Percentiles rank a stretch among this genome's conserved stretches.
These are phyloP conservation scores for Dasyurus viverrinus DNA, from an alignment of 2,113 vertebrate genomes.

Conservation along the genomic window DNA sequence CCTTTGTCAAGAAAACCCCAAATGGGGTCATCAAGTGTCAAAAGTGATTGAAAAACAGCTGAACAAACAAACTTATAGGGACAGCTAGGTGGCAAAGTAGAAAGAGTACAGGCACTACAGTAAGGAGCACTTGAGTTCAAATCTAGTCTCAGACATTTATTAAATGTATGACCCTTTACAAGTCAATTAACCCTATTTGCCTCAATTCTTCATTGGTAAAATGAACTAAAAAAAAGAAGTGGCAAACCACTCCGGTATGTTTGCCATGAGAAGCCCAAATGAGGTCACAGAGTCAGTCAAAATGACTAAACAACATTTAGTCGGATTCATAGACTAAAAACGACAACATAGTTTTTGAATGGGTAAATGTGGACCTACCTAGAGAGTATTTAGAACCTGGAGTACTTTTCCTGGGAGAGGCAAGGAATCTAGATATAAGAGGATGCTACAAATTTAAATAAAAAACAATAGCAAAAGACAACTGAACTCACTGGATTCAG, in stretches of 20 bases:
- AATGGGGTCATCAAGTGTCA: too few relatives aligned
- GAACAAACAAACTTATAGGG: too few relatives aligned
- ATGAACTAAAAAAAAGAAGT: background rate
- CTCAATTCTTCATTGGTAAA: background rate
- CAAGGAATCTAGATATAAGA: background rate
- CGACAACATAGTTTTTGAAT: background rate
- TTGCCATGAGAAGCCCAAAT: background rate
- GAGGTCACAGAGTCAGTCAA: background rate
- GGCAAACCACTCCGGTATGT: background rate
- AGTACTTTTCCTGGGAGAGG: background rate
- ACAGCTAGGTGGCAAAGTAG: too few relatives aligned
- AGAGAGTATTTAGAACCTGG: background rate
- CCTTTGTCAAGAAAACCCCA: too few relatives aligned
- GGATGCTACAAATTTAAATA: background rate
- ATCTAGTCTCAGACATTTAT: background rate
- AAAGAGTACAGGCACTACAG: too few relatives aligned
- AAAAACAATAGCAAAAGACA: background rate
- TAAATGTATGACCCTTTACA: background rate
- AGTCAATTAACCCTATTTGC: background rate
- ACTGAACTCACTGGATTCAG: background rate
- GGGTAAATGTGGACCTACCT: background rate
- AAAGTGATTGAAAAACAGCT: too few relatives aligned
- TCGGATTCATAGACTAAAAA: background rate
- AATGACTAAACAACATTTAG: background rate
- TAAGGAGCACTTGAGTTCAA: too few relatives aligned